phyloP scores from a whole-genome alignment of 2,888 invertebrate species.

The Punctoribates punctum region DNA sequence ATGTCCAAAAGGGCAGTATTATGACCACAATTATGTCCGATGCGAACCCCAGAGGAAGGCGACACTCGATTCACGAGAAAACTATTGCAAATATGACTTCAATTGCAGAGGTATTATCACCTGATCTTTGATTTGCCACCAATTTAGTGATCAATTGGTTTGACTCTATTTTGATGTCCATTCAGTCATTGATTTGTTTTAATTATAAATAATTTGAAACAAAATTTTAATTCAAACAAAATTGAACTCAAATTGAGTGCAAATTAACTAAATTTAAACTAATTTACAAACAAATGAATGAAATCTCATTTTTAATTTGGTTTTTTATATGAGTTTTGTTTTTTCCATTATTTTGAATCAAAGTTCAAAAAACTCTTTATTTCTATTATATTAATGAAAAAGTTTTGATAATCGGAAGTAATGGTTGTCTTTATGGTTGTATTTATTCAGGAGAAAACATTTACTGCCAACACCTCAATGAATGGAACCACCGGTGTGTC shows the following conservation, averaged over 20 bases:
- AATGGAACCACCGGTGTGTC: slow-evolving; percentile 39
- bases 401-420: neutral
- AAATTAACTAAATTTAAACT: no score
- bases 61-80: slow-evolving; percentile 1
- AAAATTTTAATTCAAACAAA: no score
- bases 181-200: no score
- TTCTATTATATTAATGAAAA: neutral
- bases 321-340: neutral
- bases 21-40: slow-evolving; percentile 4
- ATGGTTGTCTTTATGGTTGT: neutral
- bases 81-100: slow-evolving; percentile 38
- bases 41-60: slow-evolving; percentile 33
- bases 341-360: neutral
- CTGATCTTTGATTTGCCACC: no score
- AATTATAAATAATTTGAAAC: no score
- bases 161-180: no score
- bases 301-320: neutral
- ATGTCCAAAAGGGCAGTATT: slow-evolving; percentile 32
- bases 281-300: no score
- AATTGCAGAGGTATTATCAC: slow-evolving; percentile 23
- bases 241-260: no score
- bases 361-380: neutral
- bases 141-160: no score
- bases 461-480: slow-evolving; percentile 13
- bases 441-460: slow-evolving; percentile 27